Conservation (phyloP, 2,797 vertebrate species). For the Adrianichthys oophorus region DNA sequence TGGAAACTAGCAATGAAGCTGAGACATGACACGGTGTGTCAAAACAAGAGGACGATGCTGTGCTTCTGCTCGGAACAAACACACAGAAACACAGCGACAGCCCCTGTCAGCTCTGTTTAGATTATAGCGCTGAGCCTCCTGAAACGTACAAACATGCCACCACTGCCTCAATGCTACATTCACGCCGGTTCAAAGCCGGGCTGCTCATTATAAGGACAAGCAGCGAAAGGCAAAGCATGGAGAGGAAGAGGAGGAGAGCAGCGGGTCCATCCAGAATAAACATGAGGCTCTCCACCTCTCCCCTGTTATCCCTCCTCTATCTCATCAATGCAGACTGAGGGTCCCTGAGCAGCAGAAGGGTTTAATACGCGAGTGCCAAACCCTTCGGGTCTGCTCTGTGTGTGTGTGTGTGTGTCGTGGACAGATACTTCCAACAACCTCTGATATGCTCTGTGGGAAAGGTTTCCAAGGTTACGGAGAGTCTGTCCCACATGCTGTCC, state of each 20-base stretch:
- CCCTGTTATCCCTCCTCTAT: constrained; percentile 43
- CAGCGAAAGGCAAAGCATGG: constrained; percentile 21
- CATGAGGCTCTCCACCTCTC: constrained; percentile 59
- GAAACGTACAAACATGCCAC: constrained; percentile 46
- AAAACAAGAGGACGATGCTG: constrained; percentile 33
- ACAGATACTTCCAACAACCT: constrained; percentile 75
- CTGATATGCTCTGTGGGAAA: constrained; percentile 76
- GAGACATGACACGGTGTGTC: constrained; percentile 33
- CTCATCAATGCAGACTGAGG: constrained; percentile 54
- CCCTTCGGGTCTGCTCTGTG: constrained; percentile 61
- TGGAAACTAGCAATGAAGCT: constrained; percentile 29
- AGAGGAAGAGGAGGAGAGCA: neutral
- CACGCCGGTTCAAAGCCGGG: constrained; percentile 16
- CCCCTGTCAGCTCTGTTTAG: constrained; percentile 53
- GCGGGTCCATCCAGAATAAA: constrained; percentile 65
- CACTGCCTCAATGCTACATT: constrained; percentile 16
- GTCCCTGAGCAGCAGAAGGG: constrained; percentile 59
- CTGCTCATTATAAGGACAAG: constrained; percentile 30
- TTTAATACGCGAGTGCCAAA: constrained; percentile 69
- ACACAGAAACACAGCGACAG: constrained; percentile 30
- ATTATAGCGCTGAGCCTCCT: constrained; percentile 47
- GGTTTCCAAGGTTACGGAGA: constrained; percentile 84
- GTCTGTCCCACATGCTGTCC: constrained; percentile 79
- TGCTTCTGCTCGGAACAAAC: constrained; percentile 35
- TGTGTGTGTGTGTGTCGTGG: constrained; percentile 47